A percentile compares a stretch with the other conserved stretches of the same genome.
These are phyloP conservation scores for human (Homo sapiens) DNA, from an alignment of 2,113 vertebrate genomes.

Conservation along the genomic window DNA sequence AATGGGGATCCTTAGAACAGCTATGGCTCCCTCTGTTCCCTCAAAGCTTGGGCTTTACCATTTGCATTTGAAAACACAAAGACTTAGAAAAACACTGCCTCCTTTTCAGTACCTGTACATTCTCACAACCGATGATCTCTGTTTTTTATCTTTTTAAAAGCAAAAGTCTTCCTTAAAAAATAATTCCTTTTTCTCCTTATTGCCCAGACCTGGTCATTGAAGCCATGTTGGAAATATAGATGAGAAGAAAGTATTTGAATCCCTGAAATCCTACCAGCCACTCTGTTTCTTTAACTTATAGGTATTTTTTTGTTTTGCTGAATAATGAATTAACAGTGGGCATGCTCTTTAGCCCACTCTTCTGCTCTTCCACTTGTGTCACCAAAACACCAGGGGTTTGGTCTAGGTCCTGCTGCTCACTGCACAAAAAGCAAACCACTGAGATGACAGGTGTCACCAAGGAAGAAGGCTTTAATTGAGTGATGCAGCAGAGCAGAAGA, in stretches of 20 bases:
- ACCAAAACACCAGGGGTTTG: no score
- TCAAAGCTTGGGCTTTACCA: not conserved
- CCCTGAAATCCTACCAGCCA: not conserved
- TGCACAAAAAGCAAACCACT: no score
- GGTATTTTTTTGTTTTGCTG: not conserved
- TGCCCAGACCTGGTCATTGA: not conserved
- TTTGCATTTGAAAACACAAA: conserved; percentile 30
- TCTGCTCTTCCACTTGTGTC: not conserved
- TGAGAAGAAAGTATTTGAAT: not conserved
- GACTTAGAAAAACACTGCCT: not conserved
- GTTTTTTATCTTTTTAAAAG: conserved; percentile 3
- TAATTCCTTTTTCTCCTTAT: not conserved
- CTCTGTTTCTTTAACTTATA: not conserved
- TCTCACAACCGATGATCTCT: not conserved
- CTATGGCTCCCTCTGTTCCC: not conserved
- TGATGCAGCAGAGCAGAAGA: no score
- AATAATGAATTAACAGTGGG: not conserved
- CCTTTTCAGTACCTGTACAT: not conserved
- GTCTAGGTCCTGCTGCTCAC: no score
- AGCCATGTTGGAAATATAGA: not conserved
- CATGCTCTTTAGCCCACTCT: not conserved
- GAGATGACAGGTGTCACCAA: no score
- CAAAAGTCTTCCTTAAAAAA: not conserved
- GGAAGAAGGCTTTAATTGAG: no score
- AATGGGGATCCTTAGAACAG: not conserved